Evolutionary conservation across 2,797 vertebrate species (phyloP).

Genomic region (Cyclopterus lumpus): DNA sequence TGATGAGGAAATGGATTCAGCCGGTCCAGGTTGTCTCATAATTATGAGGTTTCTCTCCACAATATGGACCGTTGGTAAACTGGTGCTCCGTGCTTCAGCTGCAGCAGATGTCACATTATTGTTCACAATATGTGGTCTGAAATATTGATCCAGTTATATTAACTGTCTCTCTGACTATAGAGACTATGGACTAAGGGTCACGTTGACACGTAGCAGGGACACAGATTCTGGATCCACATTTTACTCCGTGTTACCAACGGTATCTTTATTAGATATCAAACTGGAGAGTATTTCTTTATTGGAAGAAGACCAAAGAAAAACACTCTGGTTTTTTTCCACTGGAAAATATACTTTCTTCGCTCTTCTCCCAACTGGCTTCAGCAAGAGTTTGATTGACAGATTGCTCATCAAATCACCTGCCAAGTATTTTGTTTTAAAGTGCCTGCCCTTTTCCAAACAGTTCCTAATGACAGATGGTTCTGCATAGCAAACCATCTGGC

Average conservation of each 20-base stretch:
- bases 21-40: background rate
- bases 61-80: background rate
- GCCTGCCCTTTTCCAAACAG: background rate
- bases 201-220: background rate
- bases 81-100: background rate
- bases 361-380: no score
- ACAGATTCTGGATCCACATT: background rate
- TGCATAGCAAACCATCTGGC: no score
- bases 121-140: background rate
- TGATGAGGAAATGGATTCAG: constrained; percentile 24
- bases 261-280: background rate
- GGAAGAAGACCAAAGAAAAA: no score
- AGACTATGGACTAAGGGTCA: background rate
- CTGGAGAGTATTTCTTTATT: no score
- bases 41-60: background rate
- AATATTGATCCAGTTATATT: background rate
- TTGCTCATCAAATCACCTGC: no score
- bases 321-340: no score
- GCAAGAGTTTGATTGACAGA: no score
- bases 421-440: no score
- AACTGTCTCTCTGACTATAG: background rate
- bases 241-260: background rate
- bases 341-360: no score
- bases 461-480: background rate
- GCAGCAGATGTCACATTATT: background rate